Conservation (phyloP, 2,888 invertebrate genomes). For the Drosophila buzzatii region DNA sequence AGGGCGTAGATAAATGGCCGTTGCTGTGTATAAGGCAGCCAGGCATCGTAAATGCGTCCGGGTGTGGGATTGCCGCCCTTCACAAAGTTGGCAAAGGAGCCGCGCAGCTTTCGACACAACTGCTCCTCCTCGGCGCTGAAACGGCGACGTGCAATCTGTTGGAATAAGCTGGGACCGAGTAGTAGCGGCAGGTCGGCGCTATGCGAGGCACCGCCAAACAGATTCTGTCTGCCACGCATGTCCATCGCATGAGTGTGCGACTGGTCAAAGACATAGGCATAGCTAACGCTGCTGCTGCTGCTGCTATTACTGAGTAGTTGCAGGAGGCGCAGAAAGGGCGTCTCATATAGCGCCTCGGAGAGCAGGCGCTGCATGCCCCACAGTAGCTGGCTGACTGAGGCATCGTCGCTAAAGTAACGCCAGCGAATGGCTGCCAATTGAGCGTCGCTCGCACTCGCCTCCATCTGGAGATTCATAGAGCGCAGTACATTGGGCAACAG, state of each 20-base stretch:
- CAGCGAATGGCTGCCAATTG: constrained; percentile 82
- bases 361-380: constrained; percentile 83
- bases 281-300: constrained; percentile 47
- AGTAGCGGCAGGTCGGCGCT: constrained; percentile 89
- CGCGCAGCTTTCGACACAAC: constrained; percentile 86
- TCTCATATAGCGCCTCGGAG: constrained; percentile 83
- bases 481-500: constrained; percentile 87
- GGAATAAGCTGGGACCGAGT: constrained; percentile 89
- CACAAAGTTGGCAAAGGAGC: constrained; percentile 86
- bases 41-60: constrained; percentile 86
- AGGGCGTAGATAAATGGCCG: constrained; percentile 82
- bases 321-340: constrained; percentile 82
- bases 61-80: constrained; percentile 88
- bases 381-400: constrained; percentile 74
- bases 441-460: constrained; percentile 34
- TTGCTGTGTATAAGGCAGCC: constrained; percentile 87
- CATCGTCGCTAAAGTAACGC: constrained; percentile 82
- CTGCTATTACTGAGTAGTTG: constrained; percentile 64
- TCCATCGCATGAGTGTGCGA: constrained; percentile 84
- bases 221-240: constrained; percentile 84
- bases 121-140: constrained; percentile 88
- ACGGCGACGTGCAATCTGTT: constrained; percentile 88
- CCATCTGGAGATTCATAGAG: constrained; percentile 45
- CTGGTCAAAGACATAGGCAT: constrained; percentile 84
- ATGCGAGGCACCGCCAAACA: constrained; percentile 87